These are phyloP conservation scores for Mylabris sibirica DNA, from an alignment of 2,888 invertebrate genomes.

Conservation along the genomic window DNA sequence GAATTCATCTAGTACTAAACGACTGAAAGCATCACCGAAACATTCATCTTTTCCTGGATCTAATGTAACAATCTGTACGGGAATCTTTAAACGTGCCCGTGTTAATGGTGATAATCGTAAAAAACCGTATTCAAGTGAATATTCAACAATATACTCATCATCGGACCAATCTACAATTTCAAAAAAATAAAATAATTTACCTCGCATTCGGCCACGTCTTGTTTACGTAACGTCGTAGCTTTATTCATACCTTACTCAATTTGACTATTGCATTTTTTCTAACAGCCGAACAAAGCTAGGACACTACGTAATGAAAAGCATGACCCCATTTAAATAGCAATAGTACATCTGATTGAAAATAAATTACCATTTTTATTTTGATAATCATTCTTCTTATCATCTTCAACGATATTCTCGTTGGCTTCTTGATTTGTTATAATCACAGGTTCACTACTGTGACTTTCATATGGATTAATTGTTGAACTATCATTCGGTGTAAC, in stretches of 20 bases:
- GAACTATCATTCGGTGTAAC: constrained; percentile 14
- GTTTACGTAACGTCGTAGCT: too few relatives aligned
- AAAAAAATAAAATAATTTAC: too few relatives aligned
- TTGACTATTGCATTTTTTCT: too few relatives aligned
- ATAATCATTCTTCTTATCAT: constrained; percentile 16
- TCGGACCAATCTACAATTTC: constrained; percentile 70
- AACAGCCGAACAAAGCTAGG: constrained; percentile 6
- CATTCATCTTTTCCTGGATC: constrained; percentile 90
- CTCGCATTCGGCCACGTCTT: too few relatives aligned
- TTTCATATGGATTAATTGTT: background rate
- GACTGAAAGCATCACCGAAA: constrained; percentile 92
- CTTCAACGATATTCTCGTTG: background rate
- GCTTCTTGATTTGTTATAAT: background rate
- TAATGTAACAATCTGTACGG: constrained; percentile 85
- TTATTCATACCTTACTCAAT: too few relatives aligned
- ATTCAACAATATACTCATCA: constrained; percentile 97
- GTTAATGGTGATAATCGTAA: constrained; percentile 87
- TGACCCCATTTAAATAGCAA: too few relatives aligned
- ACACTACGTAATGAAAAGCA: too few relatives aligned
- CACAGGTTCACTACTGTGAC: background rate
- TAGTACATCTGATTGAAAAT: background rate
- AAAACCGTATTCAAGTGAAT: constrained; percentile 96
- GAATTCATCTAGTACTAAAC: constrained; percentile 89
- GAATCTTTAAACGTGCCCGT: constrained; percentile 86
- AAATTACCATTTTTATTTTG: constrained; percentile 19